Conservation (phyloP, 1,140 invertebrate genomes). For the Lepidurus arcticus region DNA sequence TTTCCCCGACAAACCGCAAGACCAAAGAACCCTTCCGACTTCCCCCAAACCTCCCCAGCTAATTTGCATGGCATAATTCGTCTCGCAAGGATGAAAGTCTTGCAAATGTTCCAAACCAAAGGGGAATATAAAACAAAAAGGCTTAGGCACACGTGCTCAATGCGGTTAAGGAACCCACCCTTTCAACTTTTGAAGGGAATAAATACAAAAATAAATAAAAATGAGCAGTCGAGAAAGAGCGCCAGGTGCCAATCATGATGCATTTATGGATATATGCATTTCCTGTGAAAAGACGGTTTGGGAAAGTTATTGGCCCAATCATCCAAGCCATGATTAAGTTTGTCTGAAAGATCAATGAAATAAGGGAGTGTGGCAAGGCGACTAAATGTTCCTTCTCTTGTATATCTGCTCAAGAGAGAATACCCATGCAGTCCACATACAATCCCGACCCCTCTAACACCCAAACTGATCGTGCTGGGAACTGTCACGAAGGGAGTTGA, state of each 20-base stretch:
- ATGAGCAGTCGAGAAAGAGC: too few species aligned
- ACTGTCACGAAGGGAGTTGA: slow-evolving; percentile 18
- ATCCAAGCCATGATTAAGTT: not conserved
- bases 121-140: too few species aligned
- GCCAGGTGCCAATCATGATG: too few species aligned
- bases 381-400: not conserved
- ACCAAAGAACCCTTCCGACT: not conserved
- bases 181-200: too few species aligned
- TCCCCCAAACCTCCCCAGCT: not conserved
- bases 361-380: not conserved
- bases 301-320: not conserved
- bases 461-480: not conserved
- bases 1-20: not conserved
- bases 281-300: not conserved
- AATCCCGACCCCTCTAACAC: not conserved
- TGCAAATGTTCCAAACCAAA: not conserved
- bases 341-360: not conserved
- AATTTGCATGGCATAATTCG: slow-evolving; percentile 13
- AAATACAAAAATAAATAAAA: too few species aligned
- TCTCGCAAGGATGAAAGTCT: not conserved
- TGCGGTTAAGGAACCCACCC: too few species aligned
- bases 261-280: too few species aligned
- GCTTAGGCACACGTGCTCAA: too few species aligned
- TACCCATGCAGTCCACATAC: not conserved
- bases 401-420: not conserved